These are phyloP conservation scores for Alectura lathami DNA, from an alignment of 2,113 vertebrate species.

Conservation along the genomic window DNA sequence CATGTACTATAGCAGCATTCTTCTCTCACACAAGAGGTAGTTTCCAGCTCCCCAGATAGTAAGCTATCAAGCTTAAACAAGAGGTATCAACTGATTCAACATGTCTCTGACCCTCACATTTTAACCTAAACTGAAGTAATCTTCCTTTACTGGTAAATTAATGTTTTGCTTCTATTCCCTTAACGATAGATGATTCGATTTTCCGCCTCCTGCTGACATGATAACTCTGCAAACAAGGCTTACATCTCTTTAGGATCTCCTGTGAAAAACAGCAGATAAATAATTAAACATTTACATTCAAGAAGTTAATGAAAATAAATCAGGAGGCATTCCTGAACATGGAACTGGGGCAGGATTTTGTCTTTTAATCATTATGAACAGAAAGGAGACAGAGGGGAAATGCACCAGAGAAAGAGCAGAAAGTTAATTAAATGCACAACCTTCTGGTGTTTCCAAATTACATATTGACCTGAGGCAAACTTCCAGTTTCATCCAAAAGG, in stretches of 20 bases:
- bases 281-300: slow-evolving; percentile 32
- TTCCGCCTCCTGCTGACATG: slow-evolving; percentile 7
- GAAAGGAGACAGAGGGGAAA: not conserved
- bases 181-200: not conserved
- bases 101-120: not conserved
- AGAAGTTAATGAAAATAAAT: slow-evolving; percentile 42
- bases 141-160: not conserved
- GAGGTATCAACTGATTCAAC: not conserved
- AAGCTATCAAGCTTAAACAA: not conserved
- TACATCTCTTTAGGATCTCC: not conserved
- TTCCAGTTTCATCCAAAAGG: not conserved
- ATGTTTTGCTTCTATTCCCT: not conserved
- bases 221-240: not conserved
- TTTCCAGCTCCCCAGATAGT: not conserved
- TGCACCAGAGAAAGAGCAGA: slow-evolving; percentile 13
- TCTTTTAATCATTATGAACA: slow-evolving; percentile 24
- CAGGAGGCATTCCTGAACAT: not conserved
- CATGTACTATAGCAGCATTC: not conserved
- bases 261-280: slow-evolving; percentile 48
- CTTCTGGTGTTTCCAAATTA: slow-evolving; percentile 35
- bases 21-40: not conserved
- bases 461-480: not conserved
- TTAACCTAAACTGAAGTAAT: not conserved
- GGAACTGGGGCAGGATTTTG: not conserved
- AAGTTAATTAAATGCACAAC: slow-evolving; percentile 36